Percentiles rank a stretch among this genome's conserved stretches.
These are phyloP conservation scores for Leguminivora glycinivorella DNA, from an alignment of 1,140 invertebrate genomes.

Conservation along the genomic window DNA sequence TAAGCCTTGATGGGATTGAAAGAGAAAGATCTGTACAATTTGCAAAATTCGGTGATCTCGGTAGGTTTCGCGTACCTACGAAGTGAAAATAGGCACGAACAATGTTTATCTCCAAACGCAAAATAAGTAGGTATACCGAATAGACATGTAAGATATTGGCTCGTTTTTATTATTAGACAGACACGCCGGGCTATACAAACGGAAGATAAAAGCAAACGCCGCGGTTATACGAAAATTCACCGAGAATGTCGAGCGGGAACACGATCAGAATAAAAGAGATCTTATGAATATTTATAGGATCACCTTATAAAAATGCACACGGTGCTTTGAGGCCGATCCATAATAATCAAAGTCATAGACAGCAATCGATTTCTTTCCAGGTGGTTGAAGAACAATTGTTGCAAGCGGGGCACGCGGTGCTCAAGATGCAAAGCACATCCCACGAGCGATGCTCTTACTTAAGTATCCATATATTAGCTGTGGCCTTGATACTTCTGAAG, in stretches of 20 bases:
- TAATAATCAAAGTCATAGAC: slow-evolving; percentile 40
- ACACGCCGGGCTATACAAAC: slow-evolving; percentile 10
- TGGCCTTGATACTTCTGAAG: no score
- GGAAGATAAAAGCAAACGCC: slow-evolving; percentile 19
- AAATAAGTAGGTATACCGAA: background rate
- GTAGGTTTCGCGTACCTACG: no score
- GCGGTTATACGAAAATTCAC: slow-evolving; percentile 23
- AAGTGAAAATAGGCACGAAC: no score
- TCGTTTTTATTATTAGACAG: slow-evolving; percentile 12
- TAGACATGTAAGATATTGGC: background rate
- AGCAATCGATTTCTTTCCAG: slow-evolving; percentile 30
- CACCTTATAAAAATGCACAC: slow-evolving; percentile 43
- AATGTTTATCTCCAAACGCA: no score
- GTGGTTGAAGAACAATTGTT: background rate
- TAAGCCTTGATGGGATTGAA: no score
- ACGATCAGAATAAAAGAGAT: slow-evolving; percentile 33
- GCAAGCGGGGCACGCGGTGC: background rate
- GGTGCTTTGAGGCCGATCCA: slow-evolving; percentile 6
- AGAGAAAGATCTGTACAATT: no score
- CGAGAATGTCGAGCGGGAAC: slow-evolving; percentile 18
- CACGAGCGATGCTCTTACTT: no score
- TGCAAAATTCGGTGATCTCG: no score
- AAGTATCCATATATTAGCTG: no score
- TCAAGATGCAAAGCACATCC: background rate
- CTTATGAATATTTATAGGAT: slow-evolving; percentile 45